Conservation (phyloP, 2,113 vertebrate species). For the Podarcis raffonei region DNA sequence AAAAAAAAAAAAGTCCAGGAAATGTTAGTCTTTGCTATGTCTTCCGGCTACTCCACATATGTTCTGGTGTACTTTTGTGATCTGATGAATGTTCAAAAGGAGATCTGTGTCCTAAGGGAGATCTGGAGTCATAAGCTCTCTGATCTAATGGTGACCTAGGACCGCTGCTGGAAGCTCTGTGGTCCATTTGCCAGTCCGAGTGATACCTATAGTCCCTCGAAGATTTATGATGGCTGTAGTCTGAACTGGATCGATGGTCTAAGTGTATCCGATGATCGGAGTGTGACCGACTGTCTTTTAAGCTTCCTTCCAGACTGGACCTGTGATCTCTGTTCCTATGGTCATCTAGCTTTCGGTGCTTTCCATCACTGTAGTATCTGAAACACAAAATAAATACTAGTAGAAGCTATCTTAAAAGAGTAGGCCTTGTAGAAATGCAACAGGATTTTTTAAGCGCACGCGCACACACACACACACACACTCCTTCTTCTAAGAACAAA, state of each 20-base stretch:
- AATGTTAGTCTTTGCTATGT: constrained; percentile 87
- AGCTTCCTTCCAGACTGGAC: constrained; percentile 78
- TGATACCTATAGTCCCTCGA: constrained; percentile 92
- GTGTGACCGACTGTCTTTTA: constrained; percentile 84
- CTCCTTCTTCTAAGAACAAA: not conserved
- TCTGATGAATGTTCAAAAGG: constrained; percentile 95
- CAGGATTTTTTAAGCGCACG: not conserved
- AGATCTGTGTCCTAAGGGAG: constrained; percentile 87
- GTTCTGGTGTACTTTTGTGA: constrained; percentile 96
- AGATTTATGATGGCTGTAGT: constrained; percentile 86
- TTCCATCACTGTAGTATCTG: constrained; percentile 91
- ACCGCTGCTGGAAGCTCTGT: constrained; percentile 87
- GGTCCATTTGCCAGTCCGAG: constrained; percentile 94
- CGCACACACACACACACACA: not conserved
- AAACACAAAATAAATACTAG: constrained; percentile 44
- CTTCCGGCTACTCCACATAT: constrained; percentile 94
- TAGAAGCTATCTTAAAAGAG: constrained; percentile 24
- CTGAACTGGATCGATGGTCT: constrained; percentile 81
- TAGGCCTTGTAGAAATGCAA: not conserved
- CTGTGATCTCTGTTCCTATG: constrained; percentile 90
- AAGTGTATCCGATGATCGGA: constrained; percentile 81
- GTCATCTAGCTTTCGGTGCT: constrained; percentile 94
- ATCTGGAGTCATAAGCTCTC: constrained; percentile 91
- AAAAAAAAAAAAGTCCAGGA: constrained; percentile 72
- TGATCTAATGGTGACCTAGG: constrained; percentile 91